A percentile compares a stretch with the other conserved stretches of the same genome.
Evolutionary conservation across 1,140 invertebrate species (phyloP).

Genomic region (Drosophila aff.): DNA sequence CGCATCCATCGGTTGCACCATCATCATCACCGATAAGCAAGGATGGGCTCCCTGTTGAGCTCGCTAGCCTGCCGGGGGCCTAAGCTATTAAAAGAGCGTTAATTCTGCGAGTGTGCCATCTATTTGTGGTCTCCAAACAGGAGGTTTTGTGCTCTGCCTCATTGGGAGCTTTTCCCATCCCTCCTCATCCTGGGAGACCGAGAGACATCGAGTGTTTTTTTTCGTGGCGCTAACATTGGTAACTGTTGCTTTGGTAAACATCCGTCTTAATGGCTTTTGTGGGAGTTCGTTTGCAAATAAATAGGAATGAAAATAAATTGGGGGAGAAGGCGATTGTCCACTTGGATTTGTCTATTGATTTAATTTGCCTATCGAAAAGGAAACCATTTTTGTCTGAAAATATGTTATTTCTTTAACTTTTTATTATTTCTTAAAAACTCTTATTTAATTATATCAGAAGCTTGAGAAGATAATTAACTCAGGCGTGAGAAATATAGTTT

Average conservation of each 20-base stretch:
- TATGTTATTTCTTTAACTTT: background rate
- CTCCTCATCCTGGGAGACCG: background rate
- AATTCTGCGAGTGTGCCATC: constrained; percentile 38
- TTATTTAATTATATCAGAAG: background rate
- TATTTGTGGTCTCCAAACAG: constrained; percentile 39
- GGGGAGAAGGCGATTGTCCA: background rate
- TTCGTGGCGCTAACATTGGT: constrained; percentile 41
- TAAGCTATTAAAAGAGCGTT: constrained; percentile 52
- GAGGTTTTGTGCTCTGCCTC: constrained; percentile 4
- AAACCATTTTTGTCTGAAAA: background rate
- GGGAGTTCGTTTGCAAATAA: constrained; percentile 7
- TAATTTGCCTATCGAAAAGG: background rate
- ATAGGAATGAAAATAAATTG: background rate
- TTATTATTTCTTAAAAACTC: background rate
- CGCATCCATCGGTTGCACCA: constrained; percentile 31
- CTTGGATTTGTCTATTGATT: background rate
- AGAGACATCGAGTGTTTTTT: background rate
- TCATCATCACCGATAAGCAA: constrained; percentile 13
- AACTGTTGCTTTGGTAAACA: constrained; percentile 59
- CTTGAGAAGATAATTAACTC: no score
- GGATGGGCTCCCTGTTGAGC: constrained; percentile 22
- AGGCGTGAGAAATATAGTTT: no score
- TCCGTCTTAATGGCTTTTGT: constrained; percentile 33
- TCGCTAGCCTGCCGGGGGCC: constrained; percentile 3
- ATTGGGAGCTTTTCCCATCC: constrained; percentile 15